These are phyloP conservation scores for Entosphenus tridentatus DNA, from an alignment of 2,113 vertebrate genomes.

Conservation along the genomic window DNA sequence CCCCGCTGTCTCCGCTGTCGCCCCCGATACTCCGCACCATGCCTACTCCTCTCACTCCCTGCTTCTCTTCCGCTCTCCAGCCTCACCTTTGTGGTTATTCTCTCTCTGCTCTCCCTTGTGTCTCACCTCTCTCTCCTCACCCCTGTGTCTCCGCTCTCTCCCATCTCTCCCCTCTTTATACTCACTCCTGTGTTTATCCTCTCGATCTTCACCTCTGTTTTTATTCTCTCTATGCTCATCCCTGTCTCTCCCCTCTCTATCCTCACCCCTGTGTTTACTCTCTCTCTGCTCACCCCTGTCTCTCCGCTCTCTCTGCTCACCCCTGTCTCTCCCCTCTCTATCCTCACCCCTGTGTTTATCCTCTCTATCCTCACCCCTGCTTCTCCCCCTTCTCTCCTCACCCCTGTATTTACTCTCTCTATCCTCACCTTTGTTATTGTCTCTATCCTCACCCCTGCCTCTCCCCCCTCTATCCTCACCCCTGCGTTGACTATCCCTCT, in stretches of 20 bases:
- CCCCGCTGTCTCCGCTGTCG: background rate
- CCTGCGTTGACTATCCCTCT: background rate
- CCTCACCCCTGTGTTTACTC: slow-evolving; percentile 14
- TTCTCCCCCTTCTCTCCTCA: background rate
- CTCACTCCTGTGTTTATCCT: slow-evolving; percentile 7
- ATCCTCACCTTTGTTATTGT: slow-evolving; percentile 9
- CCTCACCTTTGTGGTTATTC: background rate
- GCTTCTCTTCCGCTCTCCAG: background rate
- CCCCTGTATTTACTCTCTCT: background rate
- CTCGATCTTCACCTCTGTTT: slow-evolving; percentile 14
- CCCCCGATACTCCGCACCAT: slow-evolving; percentile 1
- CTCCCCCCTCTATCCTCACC: background rate
- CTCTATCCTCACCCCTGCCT: background rate
- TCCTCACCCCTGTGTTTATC: background rate
- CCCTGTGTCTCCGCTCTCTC: slow-evolving; percentile 24
- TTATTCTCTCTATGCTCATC: slow-evolving; percentile 15
- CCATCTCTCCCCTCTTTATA: slow-evolving; percentile 18
- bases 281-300: no score
- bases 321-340: background rate
- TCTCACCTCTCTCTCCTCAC: slow-evolving; percentile 11
- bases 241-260: slow-evolving; percentile 20
- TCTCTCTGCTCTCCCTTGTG: slow-evolving; percentile 7
- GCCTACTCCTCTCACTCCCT: background rate
- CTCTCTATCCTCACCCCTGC: background rate
- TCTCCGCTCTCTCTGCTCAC: no score